Base-by-base conservation (phyloP, 2,888 invertebrate genomes). In the Peribatodes rhomboidaria region DNA sequence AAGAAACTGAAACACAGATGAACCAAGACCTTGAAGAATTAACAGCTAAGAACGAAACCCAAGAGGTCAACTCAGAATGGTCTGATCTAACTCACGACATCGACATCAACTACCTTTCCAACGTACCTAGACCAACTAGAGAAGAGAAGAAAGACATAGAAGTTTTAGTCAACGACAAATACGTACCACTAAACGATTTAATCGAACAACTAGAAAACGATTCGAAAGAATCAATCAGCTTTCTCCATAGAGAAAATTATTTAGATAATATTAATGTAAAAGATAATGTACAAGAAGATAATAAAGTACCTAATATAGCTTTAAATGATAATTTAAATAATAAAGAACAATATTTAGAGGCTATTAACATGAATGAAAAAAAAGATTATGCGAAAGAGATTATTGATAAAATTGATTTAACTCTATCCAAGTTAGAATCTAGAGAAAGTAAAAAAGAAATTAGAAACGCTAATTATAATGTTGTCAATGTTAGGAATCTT, bases 71-170 rank as follows among this genome's bases (percentile, higher is more conserved):
- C 9, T 49, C 73, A n/a, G 67, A 78, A 22, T 88, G 86, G 88
- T 57, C 69, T 8, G 92, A 93, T 67, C 76, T 93, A 0, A 83
- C 90, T 0, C 89, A 87, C 58, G 93, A 93, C 49, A 90, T 77
- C 0, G 88, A 90, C 65, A 82, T 93, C 0, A 93, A 93, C 77
- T 81, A 85, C 61, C 72, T 86, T 1, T 76, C 81, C 1, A 82
- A 77, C 27, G 69, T 66, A 1, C 70, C 79, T 11, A 79, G 78
- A 71, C 79, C 84, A 0, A 80, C 83, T 0, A 76, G 80, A 64
- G 77, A 84, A 18, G 84, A 88, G 64, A 73, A 68, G 2, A 74
- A 82, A 10, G 84, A 90, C 44, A 79, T 90, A 31, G 88, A 90
- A 77, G 75, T 89, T 0, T 50, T 82, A 0, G 52, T 76, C 4